Base-by-base conservation (phyloP, 92 coral and sea anemone species). In the Desmophyllum pertusum region DNA sequence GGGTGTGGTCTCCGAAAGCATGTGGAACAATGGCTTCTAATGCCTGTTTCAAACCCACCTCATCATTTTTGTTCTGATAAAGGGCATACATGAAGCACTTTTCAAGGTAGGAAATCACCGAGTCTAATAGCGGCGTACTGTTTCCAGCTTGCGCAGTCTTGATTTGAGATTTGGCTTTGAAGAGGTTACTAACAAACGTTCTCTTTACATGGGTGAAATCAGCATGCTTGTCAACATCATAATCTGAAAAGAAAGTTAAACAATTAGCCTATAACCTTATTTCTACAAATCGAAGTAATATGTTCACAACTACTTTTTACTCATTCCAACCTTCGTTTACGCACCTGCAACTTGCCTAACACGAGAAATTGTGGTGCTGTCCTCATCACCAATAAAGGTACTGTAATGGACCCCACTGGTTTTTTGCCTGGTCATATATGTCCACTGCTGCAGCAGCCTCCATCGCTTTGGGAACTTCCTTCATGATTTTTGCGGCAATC, bases 21-120 rank as follows among this genome's bases (percentile, higher is more conserved):
- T 76, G 88, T 4, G 88, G 88, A 5, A 85, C 77, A 3, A 85
- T 85, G 73, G 76, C 70, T 52, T 85, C 33, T 10, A 85, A 29
- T 1, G 81, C 64, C 8, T 41, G 10, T 42, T 84, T 74, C 4
- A 74, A 15, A 17, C 52, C 57, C 15, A 39, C 5, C 21, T 63
- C 23, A 2, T 84, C 36, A 21, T 66, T 51, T 43, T 75, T 84
- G 33, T 75, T 84, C 67, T 74, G 81, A 17, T 50, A 29, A 0
- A 74, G 72, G 15, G 74, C 38, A 21, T 84, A 74, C 3, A 40
- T 59, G 29, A 79, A 78, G 42, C 71, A 85, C 39, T 55, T 69
- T 61, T 30, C 74, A n/a, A 69, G 64, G 57, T 78, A 78, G 57
- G 73, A 70, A 63, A 79, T 85, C 7, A 79, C 89, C 48, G 62